Evolutionary conservation across 2,888 invertebrate species (phyloP), one percentile per base, ranked within the genome.

Genomic region (Gasteruption jaculator): DNA sequence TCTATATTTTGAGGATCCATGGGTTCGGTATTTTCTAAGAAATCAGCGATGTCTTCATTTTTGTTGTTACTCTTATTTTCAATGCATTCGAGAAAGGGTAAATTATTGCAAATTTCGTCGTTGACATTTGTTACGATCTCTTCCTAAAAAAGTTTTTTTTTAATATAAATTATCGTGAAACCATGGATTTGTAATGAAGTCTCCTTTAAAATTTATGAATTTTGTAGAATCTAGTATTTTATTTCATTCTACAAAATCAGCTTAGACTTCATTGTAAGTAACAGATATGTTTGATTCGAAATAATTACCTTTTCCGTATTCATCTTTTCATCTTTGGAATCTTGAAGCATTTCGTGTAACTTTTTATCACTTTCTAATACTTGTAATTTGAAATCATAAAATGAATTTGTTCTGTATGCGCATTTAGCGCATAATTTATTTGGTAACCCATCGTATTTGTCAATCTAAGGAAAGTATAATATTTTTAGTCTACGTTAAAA

Each of bases 401-500:
- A 70, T 14, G 62, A 46, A 39, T 61, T 56, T 1, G 63, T 66
- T 20, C 62, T 57, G 27, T 64, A 62, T 5, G 64, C 66, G 53
- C 70, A 70, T 46, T 64, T 68, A 2, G 57, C 46, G 22, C 70
- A 70, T 1, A 70, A 50, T 50, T 61, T 65, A 11, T 53, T 58
- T 18, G 70, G 70, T 26, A 70, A 26, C 1, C 64, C 69, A 49
- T 70, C 68, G 20, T 51, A 56, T 22, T 49, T 54, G 24, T 60
- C 51, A n/a, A 70, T 59, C 70, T 70, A 38, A 22, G 14, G 15
- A 12, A 24, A 22, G 8, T 7, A 25, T 30, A 12, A 26, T 16
- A 33, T 41, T 16, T 19, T 8, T 20, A 33, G 12, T 15, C n/a
- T n/a, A n/a, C n/a, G n/a, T n/a, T n/a, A n/a, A n/a, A n/a, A n/a